Conservation (phyloP, 1,140 invertebrate genomes). For the Drosophila sproati region DNA sequence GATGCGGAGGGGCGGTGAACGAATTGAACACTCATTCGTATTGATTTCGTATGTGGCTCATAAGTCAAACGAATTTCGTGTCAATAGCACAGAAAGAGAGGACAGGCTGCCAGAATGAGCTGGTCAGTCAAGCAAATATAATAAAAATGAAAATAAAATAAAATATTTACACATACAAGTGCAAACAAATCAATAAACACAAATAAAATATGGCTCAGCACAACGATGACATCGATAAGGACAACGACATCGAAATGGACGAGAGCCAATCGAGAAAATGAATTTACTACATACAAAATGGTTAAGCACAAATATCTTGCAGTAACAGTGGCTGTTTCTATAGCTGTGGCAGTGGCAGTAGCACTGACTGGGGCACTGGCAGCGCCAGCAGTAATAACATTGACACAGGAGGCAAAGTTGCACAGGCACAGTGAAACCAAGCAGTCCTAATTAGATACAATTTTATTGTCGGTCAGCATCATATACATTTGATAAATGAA, state of each 20-base stretch:
- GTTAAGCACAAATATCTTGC: constrained; percentile 71
- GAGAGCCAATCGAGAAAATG: constrained; percentile 79
- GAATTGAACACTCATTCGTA: constrained; percentile 42
- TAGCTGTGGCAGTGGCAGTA: neutral
- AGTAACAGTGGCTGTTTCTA: neutral
- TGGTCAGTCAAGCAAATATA: constrained; percentile 60
- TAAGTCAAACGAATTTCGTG: constrained; percentile 60
- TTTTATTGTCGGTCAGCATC: too few species aligned
- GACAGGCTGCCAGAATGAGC: neutral
- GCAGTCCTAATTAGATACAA: too few species aligned
- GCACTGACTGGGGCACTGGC: neutral
- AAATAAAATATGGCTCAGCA: constrained; percentile 71
- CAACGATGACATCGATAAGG: constrained; percentile 38
- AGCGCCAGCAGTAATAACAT: neutral
- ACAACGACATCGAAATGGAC: constrained; percentile 53
- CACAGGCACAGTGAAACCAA: constrained; percentile 1
- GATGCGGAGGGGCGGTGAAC: neutral
- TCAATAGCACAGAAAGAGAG: constrained; percentile 31
- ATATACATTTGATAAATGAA: too few species aligned
- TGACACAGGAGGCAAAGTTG: neutral
- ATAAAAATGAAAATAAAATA: constrained; percentile 81
- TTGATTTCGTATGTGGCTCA: constrained; percentile 56
- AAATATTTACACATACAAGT: constrained; percentile 79
- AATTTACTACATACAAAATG: constrained; percentile 79
- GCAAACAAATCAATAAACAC: constrained; percentile 72